Conservation (phyloP, 2,888 invertebrate species). For the Melanostoma scalare region DNA sequence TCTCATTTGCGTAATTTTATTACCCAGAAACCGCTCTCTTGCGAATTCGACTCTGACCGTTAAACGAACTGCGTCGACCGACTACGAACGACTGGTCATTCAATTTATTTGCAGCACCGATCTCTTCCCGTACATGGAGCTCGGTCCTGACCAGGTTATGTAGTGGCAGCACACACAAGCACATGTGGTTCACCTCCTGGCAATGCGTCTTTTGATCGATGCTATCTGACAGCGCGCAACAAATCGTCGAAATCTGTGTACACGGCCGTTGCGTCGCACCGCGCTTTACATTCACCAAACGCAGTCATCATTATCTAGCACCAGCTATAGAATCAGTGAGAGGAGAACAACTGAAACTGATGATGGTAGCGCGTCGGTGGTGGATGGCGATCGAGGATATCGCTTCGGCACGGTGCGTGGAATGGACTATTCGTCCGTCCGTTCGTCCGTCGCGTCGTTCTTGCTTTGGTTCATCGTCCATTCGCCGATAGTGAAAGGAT, state of each 20-base stretch:
- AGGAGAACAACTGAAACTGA: slow-evolving; percentile 40
- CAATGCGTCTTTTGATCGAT: slow-evolving; percentile 72
- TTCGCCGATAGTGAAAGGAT: slow-evolving; percentile 64
- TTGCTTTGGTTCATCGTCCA: background rate
- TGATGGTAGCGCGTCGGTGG: slow-evolving; percentile 15
- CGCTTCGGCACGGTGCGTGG: slow-evolving; percentile 56
- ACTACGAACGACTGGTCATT: slow-evolving; percentile 52
- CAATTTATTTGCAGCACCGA: slow-evolving; percentile 67
- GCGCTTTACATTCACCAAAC: slow-evolving; percentile 38
- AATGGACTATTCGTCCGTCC: background rate
- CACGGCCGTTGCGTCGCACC: slow-evolving; percentile 8
- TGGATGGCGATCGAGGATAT: slow-evolving; percentile 30
- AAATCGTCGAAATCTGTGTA: slow-evolving; percentile 71
- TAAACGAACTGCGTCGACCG: background rate
- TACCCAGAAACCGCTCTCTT: slow-evolving; percentile 64
- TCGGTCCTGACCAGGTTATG: slow-evolving; percentile 18
- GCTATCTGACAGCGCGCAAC: slow-evolving; percentile 73
- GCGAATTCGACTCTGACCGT: slow-evolving; percentile 19
- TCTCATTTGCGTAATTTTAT: slow-evolving; percentile 74
- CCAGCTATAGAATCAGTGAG: slow-evolving; percentile 26
- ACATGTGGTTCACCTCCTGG: slow-evolving; percentile 40
- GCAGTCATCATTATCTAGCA: slow-evolving; percentile 60
- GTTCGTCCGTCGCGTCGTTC: background rate
- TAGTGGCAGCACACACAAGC: slow-evolving; percentile 43
- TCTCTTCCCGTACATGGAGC: slow-evolving; percentile 65